Base-by-base conservation (phyloP, 2,797 vertebrate genomes). In the Brachyrhaphis roseni region DNA sequence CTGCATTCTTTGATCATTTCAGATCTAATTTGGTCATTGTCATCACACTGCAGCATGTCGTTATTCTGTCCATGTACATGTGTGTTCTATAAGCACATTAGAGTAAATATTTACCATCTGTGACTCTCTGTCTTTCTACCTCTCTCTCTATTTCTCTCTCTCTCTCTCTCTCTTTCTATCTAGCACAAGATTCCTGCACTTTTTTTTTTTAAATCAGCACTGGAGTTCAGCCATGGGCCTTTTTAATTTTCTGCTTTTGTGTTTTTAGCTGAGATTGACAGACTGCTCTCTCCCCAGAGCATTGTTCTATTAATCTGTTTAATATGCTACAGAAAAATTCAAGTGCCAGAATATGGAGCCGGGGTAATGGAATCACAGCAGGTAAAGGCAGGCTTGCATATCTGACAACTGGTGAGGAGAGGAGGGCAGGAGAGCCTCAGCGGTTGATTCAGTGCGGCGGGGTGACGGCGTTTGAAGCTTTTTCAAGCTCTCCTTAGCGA, bases 261-360 rank as follows among this genome's bases (percentile, higher is more conserved):
- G 96, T 96, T 96, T 95, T 89, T 93, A 83, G 91, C 45, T 72
- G 88, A 95, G 96, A 95, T 96, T 95, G 96, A 96, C 78, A 81
- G 95, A 92, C 94, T 94, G 94, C 94, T 90, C 88, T 88, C 91
- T 96, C 96, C 96, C 96, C 84, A 94, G 93, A 87, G 96, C 96
- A 96, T 96, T 90, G 94, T 96, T 92, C 95, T 95, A 95, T 97
- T 96, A 96, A 97, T 97, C 95, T 96, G 95, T 96, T 98, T 97
- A 97, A 97, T 96, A 96, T 95, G 96, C 96, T 95, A 87, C 96
- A 95, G 96, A 55, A 96, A 94, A 92, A 94, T 90, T 94, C 47
- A 87, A 94, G 95, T 90, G 92, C 94, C 77, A 93, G 90, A 94
- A 94, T 81, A 93, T 95, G 93, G 93, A 94, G 94, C 47, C 88